phyloP scores from a whole-genome alignment of 2,888 invertebrate genomes.

The Hololepta plana region DNA sequence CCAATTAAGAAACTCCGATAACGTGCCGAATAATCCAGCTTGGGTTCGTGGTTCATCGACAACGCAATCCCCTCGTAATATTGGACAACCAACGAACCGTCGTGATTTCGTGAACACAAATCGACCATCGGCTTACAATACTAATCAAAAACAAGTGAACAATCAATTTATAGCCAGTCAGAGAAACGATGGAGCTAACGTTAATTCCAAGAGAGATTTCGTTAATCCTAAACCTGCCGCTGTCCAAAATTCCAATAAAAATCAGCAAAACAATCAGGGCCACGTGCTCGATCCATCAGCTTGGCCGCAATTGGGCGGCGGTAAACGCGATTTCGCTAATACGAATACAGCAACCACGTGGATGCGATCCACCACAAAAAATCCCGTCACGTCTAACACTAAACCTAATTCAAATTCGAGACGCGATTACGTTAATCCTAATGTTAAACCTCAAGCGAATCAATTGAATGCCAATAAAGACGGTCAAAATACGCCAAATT shows the following conservation, averaged over 20 bases:
- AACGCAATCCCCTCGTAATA: too few relatives aligned
- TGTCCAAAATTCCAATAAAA: slow-evolving; percentile 5
- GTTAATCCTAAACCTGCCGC: slow-evolving; percentile 7
- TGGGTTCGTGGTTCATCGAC: too few relatives aligned
- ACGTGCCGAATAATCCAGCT: too few relatives aligned
- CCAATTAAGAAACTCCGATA: too few relatives aligned
- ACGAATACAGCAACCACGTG: neutral
- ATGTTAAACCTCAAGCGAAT: slow-evolving; percentile 3
- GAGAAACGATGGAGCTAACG: too few relatives aligned
- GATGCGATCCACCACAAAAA: neutral
- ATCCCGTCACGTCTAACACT: too few relatives aligned
- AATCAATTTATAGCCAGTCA: too few relatives aligned
- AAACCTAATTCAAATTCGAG: neutral
- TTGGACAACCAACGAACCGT: too few relatives aligned
- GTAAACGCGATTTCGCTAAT: neutral
- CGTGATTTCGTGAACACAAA: too few relatives aligned
- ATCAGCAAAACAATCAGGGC: slow-evolving; percentile 3
- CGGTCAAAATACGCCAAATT: neutral
- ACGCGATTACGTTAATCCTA: slow-evolving; percentile 9
- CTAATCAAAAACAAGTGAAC: too few relatives aligned
- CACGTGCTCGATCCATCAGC: slow-evolving; percentile 4
- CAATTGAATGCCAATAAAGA: slow-evolving; percentile 5
- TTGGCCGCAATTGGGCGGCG: neutral
- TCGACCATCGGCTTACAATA: too few relatives aligned
- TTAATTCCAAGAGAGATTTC: slow-evolving; percentile 8